Base-by-base conservation (phyloP, 2,113 vertebrate species). In the Melospiza melodia region DNA sequence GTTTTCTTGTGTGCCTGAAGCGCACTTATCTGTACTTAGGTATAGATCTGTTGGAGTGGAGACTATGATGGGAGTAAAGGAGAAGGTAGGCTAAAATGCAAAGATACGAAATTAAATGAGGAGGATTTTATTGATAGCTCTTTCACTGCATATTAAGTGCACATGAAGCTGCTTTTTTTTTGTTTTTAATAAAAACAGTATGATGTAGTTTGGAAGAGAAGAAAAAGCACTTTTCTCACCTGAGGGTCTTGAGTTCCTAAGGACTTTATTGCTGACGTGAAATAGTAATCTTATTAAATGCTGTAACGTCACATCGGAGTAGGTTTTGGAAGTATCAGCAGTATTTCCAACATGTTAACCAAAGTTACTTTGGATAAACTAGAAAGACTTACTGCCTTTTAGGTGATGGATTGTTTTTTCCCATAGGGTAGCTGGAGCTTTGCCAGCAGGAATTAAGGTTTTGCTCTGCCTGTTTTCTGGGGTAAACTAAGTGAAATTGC, bases 221-320 rank as follows among this genome's bases (percentile, higher is more conserved):
- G 39, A 20, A 71, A 77, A 58, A 81, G 24, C 21, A 51, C 24
- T 80, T 77, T 80, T 51, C 15, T 89, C 14, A 52, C 68, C 30
- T 55, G 68, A 88, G 59, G 55, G 17, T 49, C 65, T 55, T 57
- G 44, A 72, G 35, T 75, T 96, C 62, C 37, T 59, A 75, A 77
- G 59, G 79, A 67, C 57, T 93, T 91, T 71, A 48, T 51, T 80
- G 71, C 87, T 96, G 90, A 85, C 28, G 46, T 85, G 63, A 80
- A 94, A 55, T 23, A 67, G 10, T 89, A 90, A 94, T 91, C 91
- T 93, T 77, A 71, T 86, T 95, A 95, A 88, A 55, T 66, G 49
- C 67, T 77, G 48, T 75, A 74, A 61, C 7, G 6, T 95, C 87
- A 88, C 59, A 30, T 63, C 1, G 11, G 63, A 77, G 55, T 55